These are phyloP conservation scores for Drosophila testacea DNA, from an alignment of 2,888 invertebrate genomes.

Conservation along the genomic window DNA sequence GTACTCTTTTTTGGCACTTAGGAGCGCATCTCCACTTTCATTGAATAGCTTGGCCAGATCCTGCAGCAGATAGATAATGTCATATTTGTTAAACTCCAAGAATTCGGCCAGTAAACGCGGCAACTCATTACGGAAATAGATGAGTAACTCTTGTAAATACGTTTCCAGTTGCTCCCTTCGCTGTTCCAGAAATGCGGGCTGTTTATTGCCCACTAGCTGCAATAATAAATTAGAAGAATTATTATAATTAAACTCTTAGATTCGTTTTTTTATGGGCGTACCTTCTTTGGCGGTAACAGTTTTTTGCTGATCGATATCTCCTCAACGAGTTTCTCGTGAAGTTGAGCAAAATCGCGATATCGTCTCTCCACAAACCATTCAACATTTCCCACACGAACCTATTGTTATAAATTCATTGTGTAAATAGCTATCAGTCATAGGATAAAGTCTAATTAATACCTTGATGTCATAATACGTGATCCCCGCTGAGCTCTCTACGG, in stretches of 20 bases:
- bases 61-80: constrained; percentile 93
- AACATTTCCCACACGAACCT: constrained; percentile 88
- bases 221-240: neutral
- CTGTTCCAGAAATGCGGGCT: constrained; percentile 94
- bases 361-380: constrained; percentile 93
- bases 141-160: constrained; percentile 92
- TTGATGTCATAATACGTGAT: constrained; percentile 91
- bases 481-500: constrained; percentile 87
- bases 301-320: constrained; percentile 94
- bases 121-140: constrained; percentile 91
- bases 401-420: neutral
- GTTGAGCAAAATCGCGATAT: constrained; percentile 95
- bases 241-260: neutral
- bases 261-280: constrained; percentile 55
- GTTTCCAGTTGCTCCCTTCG: constrained; percentile 92
- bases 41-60: constrained; percentile 92
- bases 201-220: constrained; percentile 89
- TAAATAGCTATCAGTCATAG: neutral
- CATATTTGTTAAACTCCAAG: constrained; percentile 95
- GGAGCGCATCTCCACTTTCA: constrained; percentile 89
- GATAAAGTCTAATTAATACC: constrained; percentile 51
- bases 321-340: constrained; percentile 92
- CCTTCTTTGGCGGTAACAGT: constrained; percentile 95
- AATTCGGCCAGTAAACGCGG: constrained; percentile 93
- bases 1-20: constrained; percentile 88